Evolutionary conservation across 2,888 invertebrate species (phyloP).

Genomic region (Drosophila borealis): DNA sequence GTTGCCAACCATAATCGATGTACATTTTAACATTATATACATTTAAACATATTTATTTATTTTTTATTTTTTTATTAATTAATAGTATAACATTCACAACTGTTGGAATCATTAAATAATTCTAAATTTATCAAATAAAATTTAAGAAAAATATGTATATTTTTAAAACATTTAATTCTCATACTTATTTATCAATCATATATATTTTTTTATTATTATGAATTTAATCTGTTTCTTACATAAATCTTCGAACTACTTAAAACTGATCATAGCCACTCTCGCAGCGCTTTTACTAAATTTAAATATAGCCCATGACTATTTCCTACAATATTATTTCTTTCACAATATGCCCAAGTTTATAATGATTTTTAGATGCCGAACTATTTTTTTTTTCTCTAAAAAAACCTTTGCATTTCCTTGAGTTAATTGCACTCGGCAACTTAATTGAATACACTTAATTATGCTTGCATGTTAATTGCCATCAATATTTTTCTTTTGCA

Average conservation of each 20-base stretch:
- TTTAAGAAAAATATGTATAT: no score
- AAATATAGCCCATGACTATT: constrained; percentile 1
- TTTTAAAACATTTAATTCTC: no score
- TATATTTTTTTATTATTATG: neutral
- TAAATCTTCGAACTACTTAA: neutral
- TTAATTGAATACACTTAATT: constrained; percentile 34
- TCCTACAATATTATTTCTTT: constrained; percentile 33
- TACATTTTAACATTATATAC: neutral
- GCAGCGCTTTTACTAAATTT: constrained; percentile 1
- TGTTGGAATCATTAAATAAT: neutral
- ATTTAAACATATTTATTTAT: neutral
- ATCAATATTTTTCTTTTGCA: constrained; percentile 28
- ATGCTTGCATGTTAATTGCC: constrained; percentile 47
- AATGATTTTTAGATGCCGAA: constrained; percentile 2
- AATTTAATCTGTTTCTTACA: no score
- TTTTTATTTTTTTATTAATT: neutral
- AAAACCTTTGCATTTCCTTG: constrained; percentile 44
- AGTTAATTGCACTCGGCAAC: constrained; percentile 25
- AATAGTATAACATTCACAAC: no score
- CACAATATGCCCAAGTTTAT: constrained; percentile 18
- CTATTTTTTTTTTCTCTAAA: constrained; percentile 1
- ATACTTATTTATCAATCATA: no score
- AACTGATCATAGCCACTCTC: neutral
- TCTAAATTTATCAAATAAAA: neutral
- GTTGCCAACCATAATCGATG: no score